Evolutionary conservation across 1,140 invertebrate species (phyloP).

Genomic region (Aphaenogaster floridana): DNA sequence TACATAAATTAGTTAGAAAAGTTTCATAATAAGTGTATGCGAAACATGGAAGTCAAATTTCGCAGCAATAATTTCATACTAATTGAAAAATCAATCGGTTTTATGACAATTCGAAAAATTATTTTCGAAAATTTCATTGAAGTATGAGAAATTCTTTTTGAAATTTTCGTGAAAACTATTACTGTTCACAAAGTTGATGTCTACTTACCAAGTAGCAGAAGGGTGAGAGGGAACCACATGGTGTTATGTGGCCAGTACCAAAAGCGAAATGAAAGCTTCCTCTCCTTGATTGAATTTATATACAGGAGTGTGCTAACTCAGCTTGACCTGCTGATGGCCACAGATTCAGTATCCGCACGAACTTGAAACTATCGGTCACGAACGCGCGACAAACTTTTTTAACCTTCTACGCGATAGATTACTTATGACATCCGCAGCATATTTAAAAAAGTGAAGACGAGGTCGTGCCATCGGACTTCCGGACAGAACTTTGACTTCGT

Average conservation of each 20-base stretch:
- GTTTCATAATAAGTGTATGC: neutral
- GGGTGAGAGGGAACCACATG: slow-evolving; percentile 73
- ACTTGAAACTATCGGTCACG: slow-evolving; percentile 13
- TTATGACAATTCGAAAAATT: neutral
- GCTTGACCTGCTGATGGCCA: slow-evolving; percentile 26
- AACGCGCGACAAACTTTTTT: slow-evolving; percentile 18
- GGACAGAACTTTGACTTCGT: slow-evolving; percentile 43
- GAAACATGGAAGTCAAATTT: neutral
- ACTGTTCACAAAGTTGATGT: neutral
- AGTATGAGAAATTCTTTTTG: neutral
- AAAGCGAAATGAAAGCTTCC: slow-evolving; percentile 48
- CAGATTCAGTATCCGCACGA: neutral
- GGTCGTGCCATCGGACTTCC: slow-evolving; percentile 41
- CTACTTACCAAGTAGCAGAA: slow-evolving; percentile 81
- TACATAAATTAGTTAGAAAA: neutral
- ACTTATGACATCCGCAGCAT: slow-evolving; percentile 10
- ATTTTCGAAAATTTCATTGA: neutral
- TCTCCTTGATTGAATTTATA: slow-evolving; percentile 58
- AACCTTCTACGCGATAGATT: slow-evolving; percentile 27
- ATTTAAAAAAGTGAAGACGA: slow-evolving; percentile 26
- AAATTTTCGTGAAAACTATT: neutral
- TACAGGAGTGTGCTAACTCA: slow-evolving; percentile 20
- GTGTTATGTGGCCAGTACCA: slow-evolving; percentile 43
- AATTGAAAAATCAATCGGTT: neutral
- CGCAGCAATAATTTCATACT: neutral